A percentile compares a stretch with the other conserved stretches of the same genome.
Conservation (phyloP, 2,888 invertebrate genomes). For the Leptopilina drosophilae region DNA sequence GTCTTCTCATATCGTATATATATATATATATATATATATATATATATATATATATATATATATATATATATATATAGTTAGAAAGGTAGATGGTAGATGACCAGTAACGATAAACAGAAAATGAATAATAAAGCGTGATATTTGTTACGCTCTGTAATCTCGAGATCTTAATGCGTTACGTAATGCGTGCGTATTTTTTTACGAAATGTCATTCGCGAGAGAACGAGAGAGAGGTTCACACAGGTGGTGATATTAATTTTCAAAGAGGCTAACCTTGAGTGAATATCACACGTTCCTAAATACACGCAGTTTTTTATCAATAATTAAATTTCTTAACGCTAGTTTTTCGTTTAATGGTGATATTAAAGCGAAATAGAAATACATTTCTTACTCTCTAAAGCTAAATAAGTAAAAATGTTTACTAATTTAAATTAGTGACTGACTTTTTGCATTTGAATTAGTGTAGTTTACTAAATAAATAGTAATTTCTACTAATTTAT, state of each 20-base stretch:
- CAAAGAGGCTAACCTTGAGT: constrained; percentile 20
- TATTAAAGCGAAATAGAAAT: no score
- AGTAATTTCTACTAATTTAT: no score
- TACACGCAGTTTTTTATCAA: not conserved
- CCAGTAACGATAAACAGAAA: constrained; percentile 63
- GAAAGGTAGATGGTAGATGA: constrained; percentile 57
- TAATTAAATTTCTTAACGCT: not conserved
- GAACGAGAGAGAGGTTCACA: not conserved
- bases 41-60: no score
- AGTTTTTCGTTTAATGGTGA: not conserved
- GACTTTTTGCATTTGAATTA: no score
- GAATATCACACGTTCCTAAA: not conserved
- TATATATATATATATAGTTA: not conserved
- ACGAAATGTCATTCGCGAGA: constrained; percentile 42
- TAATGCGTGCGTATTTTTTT: constrained; percentile 65
- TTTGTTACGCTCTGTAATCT: constrained; percentile 66
- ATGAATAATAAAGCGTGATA: constrained; percentile 68
- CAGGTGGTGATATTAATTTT: constrained; percentile 37
- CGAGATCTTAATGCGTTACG: constrained; percentile 67
- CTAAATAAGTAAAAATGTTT: no score
- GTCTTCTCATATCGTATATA: constrained; percentile 2
- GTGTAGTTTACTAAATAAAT: no score
- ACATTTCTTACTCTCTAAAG: no score
- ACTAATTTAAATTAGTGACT: no score
- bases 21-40: no score